Base-by-base conservation (phyloP, 2,888 invertebrate species). In the Sesamia inferens region DNA sequence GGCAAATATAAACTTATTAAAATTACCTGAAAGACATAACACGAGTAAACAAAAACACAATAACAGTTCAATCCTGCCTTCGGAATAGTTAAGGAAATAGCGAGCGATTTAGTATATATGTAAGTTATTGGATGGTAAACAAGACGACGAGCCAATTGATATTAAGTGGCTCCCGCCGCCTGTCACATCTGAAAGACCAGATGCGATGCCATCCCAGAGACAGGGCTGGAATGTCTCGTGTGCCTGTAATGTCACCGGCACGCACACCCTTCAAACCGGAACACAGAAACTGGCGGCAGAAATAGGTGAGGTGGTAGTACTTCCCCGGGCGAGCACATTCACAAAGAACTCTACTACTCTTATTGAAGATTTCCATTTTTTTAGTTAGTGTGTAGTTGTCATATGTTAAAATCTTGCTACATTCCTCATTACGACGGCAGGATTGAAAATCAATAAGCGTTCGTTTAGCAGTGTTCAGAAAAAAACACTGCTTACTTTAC, bases 221-320 rank as follows among this genome's bases (percentile, higher is more conserved):
- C n/a, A 55, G 16, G 31, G 13, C 4, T 71, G 31, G 10, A 44
- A 31, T 55, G 24, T 55, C 54, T 71, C 54, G 6, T 62, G 39
- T 57, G 47, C 74, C 42, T 19, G 76, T 64, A 64, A 61, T 19
- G 16, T n/a, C 19, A 24, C 39, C 48, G 62, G 42, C 24, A 48
- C 24, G n/a, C n/a, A 42, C 39, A 61, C 62, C 62, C 24, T 24
- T 74, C 39, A 39, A 19, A 19, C 57, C 42, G 16, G 5, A 7
- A n/a, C 5, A 11, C 24, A 58, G 59, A 39, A 48, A 22, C 24
- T 19, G 14, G 8, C 24, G n/a, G 39, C 8, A 16, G 24, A 74
- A 74, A 48, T 24, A 71, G 22, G 19, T 47, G 11, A 22, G n/a
- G 39, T 24, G 58, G 61, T 48, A 74, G 74, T 48, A 5, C 47